phyloP scores from a whole-genome alignment of 2,888 invertebrate genomes.

The Rhyacophila evoluta region DNA sequence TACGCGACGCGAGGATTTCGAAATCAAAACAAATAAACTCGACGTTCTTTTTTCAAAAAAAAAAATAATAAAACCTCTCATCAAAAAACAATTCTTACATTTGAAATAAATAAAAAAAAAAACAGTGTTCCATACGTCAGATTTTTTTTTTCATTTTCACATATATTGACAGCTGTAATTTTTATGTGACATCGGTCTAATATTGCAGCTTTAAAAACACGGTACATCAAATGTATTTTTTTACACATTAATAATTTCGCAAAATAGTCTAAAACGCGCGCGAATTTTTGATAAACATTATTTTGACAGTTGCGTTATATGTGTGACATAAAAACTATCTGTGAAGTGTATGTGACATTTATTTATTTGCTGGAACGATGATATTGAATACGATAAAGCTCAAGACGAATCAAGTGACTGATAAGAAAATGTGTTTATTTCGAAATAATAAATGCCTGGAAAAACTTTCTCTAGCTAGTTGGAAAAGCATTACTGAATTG shows the following conservation, averaged over 20 bases:
- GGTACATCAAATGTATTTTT: no score
- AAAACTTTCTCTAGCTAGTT: not conserved
- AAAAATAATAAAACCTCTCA: no score
- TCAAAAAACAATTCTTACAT: not conserved
- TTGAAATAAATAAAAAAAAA: not conserved
- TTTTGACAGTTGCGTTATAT: no score
- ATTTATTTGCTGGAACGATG: not conserved
- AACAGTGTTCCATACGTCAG: not conserved
- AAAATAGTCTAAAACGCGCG: no score
- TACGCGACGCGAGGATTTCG: not conserved
- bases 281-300: no score
- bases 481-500: not conserved
- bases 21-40: not conserved
- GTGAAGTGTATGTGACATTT: conserved; percentile 7
- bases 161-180: not conserved
- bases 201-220: no score
- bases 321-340: not conserved
- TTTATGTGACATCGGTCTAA: not conserved
- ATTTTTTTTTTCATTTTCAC: not conserved
- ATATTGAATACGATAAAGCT: not conserved
- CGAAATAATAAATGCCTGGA: not conserved
- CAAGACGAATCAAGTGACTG: not conserved
- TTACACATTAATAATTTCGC: no score
- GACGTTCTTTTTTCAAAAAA: not conserved
- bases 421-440: not conserved